A percentile compares a stretch with the other conserved stretches of the same genome.
These are phyloP conservation scores for Lamellibrachia columna DNA, from an alignment of 2,888 invertebrate species.

Conservation along the genomic window DNA sequence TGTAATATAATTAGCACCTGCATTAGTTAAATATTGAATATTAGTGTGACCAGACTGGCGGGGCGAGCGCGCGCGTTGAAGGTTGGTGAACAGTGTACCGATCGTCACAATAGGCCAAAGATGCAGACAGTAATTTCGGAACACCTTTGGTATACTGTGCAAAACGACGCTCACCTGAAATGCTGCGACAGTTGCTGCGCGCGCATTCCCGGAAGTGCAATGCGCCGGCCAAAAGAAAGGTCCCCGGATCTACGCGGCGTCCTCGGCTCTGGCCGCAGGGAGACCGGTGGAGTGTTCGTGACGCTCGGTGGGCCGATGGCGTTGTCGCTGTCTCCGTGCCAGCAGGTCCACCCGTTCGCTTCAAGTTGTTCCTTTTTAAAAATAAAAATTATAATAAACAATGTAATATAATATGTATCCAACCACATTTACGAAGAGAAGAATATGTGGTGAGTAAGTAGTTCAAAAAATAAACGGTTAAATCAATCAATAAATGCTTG, in stretches of 20 bases:
- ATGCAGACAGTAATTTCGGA: neutral
- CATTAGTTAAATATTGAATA: no score
- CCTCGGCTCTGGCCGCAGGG: neutral
- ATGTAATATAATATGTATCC: no score
- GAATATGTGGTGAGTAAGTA: neutral
- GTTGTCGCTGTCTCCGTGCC: neutral
- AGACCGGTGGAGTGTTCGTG: neutral
- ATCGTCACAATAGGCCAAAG: neutral
- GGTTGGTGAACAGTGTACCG: no score
- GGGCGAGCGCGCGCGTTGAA: no score
- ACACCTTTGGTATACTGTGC: neutral
- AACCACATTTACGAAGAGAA: no score
- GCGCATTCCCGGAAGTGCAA: slow-evolving; percentile 6
- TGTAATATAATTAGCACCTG: no score
- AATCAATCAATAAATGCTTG: neutral
- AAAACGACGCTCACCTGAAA: neutral
- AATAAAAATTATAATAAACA: neutral
- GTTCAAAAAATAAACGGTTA: neutral
- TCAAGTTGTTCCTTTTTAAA: neutral
- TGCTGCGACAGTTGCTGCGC: neutral
- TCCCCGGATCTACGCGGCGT: neutral
- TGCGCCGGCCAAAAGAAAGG: neutral
- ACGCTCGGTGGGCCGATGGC: neutral
- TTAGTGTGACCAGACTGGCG: no score
- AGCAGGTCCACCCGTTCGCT: neutral